Base-by-base conservation (phyloP, 2,113 vertebrate species). In the Brachyistius frenatus region DNA sequence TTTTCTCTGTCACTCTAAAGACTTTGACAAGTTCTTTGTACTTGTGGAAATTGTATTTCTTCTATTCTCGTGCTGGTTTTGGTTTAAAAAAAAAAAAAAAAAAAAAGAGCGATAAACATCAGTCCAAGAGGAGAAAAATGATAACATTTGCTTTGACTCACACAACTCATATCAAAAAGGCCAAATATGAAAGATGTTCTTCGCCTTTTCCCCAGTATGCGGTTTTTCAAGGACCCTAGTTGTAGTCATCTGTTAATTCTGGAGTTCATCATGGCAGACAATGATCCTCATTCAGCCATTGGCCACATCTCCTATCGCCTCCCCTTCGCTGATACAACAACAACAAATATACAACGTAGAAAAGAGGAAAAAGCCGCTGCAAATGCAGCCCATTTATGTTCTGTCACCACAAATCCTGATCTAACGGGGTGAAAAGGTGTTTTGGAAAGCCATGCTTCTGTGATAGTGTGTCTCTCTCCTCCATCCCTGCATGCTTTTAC, bases 21-120 rank as follows among this genome's bases (percentile, higher is more conserved):
- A 83, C 73, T 69, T 53, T 57, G 80, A 85, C 58, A 53, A 66
- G 54, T 73, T 73, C 72, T 82, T 89, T 88, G 81, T 80, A 44
- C 67, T 81, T 14, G 46, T 62, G 53, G 67, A 85, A 73, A 75
- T 46, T 69, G 49, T 76, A 47, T 86, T 71, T 70, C 39, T 61
- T 71, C 14, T 64, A 31, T 41, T 63, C 55, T n/a, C 8, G 10
- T 75, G 53, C n/a, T 70, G 7, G 23, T 66, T 57, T 75, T 6
- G 9, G 47, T 15, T 53, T 15, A 7, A 14, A 64, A 67, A 65
- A 37, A 61, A 9, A 68, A 33, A 23, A 14, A 52, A 7, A 15
- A 65, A 70, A 64, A 36, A 56, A 6, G 65, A 32, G 8, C 72
- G 70, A 56, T 80, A 76, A 58, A 62, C 14, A 69, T 81, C 67